phyloP scores from a whole-genome alignment of 2,113 vertebrate genomes.

The Holacanthus passer region DNA sequence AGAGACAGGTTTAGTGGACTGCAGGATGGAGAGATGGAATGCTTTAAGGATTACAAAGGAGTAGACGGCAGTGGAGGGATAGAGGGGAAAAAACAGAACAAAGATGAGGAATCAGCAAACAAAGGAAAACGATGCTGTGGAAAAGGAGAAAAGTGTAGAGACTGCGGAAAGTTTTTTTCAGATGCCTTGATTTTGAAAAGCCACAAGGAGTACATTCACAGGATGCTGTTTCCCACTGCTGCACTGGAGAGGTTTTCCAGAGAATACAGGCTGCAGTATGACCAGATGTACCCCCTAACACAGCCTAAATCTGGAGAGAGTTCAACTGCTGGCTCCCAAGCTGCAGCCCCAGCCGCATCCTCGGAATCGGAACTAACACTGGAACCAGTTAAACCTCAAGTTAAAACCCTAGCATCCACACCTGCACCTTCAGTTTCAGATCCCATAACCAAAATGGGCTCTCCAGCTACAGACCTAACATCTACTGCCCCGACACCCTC shows the following conservation, averaged over 20 bases:
- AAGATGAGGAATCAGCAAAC: constrained; percentile 23
- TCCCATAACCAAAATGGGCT: constrained; percentile 40
- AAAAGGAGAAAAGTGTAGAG: constrained; percentile 88
- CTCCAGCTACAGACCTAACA: constrained; percentile 77
- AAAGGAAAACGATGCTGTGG: constrained; percentile 76
- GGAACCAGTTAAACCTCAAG: constrained; percentile 58
- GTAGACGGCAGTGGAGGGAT: constrained; percentile 17
- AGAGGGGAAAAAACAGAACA: constrained; percentile 41
- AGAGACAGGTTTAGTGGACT: constrained; percentile 41
- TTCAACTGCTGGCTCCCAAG: constrained; percentile 29
- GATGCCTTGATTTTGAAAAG: constrained; percentile 97
- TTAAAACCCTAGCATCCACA: constrained; percentile 51
- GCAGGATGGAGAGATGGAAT: constrained; percentile 82
- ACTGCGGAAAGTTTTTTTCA: constrained; percentile 95
- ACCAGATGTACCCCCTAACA: constrained; percentile 92
- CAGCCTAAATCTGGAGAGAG: constrained; percentile 66
- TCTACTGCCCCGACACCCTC: constrained; percentile 77
- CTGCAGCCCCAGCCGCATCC: constrained; percentile 11
- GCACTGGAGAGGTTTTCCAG: constrained; percentile 94
- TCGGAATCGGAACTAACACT: constrained; percentile 55
- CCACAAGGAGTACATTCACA: constrained; percentile 97
- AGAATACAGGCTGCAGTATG: constrained; percentile 95
- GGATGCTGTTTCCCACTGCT: constrained; percentile 92
- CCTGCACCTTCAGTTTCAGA: constrained; percentile 49
- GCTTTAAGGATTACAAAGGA: constrained; percentile 63